phyloP scores from a whole-genome alignment of 2,797 vertebrate genomes.

The Intellagama lesueurii region DNA sequence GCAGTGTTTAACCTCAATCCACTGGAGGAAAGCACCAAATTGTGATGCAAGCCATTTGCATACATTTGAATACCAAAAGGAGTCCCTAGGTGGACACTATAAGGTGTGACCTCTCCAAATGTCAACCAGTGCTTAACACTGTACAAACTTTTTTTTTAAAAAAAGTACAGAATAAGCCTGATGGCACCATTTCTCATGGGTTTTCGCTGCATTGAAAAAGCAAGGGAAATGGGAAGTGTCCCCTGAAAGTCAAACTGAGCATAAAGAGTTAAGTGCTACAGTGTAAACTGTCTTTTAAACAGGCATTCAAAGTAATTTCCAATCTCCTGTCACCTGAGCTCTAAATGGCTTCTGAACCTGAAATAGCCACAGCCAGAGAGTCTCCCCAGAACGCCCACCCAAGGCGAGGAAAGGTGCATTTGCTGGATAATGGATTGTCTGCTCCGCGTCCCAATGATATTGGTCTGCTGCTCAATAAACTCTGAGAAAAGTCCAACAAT shows the following conservation, averaged over 20 bases:
- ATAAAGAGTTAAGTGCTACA: constrained; percentile 58
- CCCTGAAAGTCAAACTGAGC: neutral
- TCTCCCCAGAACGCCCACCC: neutral
- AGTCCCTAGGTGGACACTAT: constrained; percentile 7
- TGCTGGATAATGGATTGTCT: constrained; percentile 35
- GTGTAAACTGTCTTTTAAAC: constrained; percentile 60
- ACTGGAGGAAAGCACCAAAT: neutral
- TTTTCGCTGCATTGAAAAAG: constrained; percentile 11
- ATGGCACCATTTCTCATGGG: neutral
- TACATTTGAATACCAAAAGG: constrained; percentile 15
- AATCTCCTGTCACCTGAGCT: constrained; percentile 59
- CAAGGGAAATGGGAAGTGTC: constrained; percentile 42
- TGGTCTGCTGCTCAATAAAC: constrained; percentile 27
- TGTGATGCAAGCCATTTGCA: constrained; percentile 26
- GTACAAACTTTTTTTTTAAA: neutral
- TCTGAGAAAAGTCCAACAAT: constrained; percentile 19
- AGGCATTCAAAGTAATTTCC: constrained; percentile 63
- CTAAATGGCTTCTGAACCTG: constrained; percentile 40
- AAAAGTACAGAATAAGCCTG: neutral
- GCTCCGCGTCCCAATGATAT: constrained; percentile 4
- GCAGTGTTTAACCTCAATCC: too few relatives aligned
- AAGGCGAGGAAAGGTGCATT: constrained; percentile 39
- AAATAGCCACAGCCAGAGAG: constrained; percentile 34
- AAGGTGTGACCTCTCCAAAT: constrained; percentile 34
- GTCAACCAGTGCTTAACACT: neutral